Conservation (phyloP, 2,113 vertebrate species). For the Dromiciops gliroides region DNA sequence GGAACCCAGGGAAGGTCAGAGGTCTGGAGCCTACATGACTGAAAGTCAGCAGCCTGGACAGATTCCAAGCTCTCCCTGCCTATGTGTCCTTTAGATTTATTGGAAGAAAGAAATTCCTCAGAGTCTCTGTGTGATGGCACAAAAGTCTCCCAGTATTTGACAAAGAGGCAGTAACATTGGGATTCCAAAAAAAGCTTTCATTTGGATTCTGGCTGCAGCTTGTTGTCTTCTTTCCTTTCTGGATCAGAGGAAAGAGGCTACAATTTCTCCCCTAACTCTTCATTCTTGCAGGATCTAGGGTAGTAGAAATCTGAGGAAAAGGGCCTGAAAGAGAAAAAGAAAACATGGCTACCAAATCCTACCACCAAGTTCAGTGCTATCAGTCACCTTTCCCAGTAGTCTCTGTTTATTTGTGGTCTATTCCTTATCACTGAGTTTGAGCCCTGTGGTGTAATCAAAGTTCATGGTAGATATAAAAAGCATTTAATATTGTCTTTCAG, state of each 20-base stretch:
- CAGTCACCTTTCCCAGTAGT: conserved; percentile 40
- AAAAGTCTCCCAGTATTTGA: conserved; percentile 69
- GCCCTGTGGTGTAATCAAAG: background rate
- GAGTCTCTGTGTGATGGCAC: conserved; percentile 62
- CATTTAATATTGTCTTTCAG: conserved; percentile 24
- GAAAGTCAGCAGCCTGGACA: conserved; percentile 63
- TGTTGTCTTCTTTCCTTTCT: conserved; percentile 68
- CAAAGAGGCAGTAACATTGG: conserved; percentile 68
- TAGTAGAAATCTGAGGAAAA: conserved; percentile 33
- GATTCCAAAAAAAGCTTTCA: conserved; percentile 74
- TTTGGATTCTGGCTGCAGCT: conserved; percentile 62
- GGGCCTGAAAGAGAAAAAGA: conserved; percentile 7
- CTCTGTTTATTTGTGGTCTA: conserved; percentile 19
- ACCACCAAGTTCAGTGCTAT: background rate
- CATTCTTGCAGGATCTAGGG: conserved; percentile 29
- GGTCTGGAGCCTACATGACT: conserved; percentile 48
- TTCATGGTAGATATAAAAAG: conserved; percentile 2
- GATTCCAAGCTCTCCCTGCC: conserved; percentile 60
- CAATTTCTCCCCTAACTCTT: conserved; percentile 37
- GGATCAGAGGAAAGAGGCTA: conserved; percentile 57
- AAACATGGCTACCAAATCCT: background rate
- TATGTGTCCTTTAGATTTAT: conserved; percentile 70
- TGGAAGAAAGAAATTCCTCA: conserved; percentile 70
- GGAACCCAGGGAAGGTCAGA: conserved; percentile 44
- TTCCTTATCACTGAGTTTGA: conserved; percentile 28